Evolutionary conservation across 2,113 vertebrate species (phyloP), one percentile per base, ranked within the genome.

Genomic region (Rynchops niger): DNA sequence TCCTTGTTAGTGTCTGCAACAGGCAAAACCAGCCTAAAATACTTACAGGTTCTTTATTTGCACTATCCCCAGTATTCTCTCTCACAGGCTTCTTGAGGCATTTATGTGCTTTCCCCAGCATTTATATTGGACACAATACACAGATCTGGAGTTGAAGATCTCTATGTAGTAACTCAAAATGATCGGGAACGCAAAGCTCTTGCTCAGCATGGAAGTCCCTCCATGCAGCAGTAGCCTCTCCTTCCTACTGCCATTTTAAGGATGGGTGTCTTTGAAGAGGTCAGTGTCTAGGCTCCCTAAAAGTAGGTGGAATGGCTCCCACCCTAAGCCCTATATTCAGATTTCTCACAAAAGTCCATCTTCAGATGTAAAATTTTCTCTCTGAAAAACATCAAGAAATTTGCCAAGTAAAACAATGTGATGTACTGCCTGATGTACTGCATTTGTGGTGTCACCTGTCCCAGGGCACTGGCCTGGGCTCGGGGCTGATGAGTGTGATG

Each of bases 381-480:
- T 50, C 53, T 50, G 67, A 62, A 95, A 83, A 74, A n/a, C 19
- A 53, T 10, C 0, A 17, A 52, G 53, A 61, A 34, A 77, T 70
- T 38, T 58, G 23, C 29, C n/a, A 55, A 43, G 21, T 21, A 58
- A 38, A 42, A 23, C 5, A 67, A 38, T 6, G 10, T 16, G 42
- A 45, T 45, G 20, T 22, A 19, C 29, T 55, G 53, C 0, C 0
- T 23, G 47, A 50, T 8, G 13, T 22, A 36, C 13, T 3, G 2
- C 34, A 45, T 42, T 27, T 1, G 3, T 66, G n/a, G 5, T 34
- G 26, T 42, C 36, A 61, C 15, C 19, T 15, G 45, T 45, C 30
- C 79, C 36, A 73, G 38, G 34, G 43, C 52, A 38, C 36, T 45
- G 49, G 43, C 22, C 0, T 4, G 4, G n/a, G 42, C 38, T 79